Evolutionary conservation across 2,888 invertebrate genomes (phyloP), one percentile per base, ranked within the genome.

Genomic region (Barypeithes pellucidus): DNA sequence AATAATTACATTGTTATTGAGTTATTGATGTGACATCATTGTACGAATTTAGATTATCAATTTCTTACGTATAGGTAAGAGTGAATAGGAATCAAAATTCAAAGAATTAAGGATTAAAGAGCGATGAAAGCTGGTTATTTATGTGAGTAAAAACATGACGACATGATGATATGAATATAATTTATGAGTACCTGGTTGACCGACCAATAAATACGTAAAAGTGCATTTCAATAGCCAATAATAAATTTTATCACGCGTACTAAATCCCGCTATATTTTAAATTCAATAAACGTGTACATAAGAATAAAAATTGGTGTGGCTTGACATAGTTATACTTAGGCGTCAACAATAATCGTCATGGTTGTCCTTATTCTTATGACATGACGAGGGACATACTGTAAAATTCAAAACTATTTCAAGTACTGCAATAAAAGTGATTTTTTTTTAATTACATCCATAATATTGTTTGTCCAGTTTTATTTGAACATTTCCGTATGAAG

Each of bases 201-300:
- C 14, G 39, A 41, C n/a, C n/a, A n/a, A n/a, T n/a, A n/a, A n/a
- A n/a, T 59, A 39, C 3, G 3, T 36, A 41, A 39, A 60, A 60
- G n/a, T 60, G 39, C 59, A 36, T 41, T 39, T 20, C 0, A 65
- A 66, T 41, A 54, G 57, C 11, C 39, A 59, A 59, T 33, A 24
- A 67, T 33, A 43, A 41, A 67, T 67, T 57, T 67, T 67, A 67
- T 67, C 67, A 67, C 67, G 67, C n/a, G 18, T 7, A 12, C 45
- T 14, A 59, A 22, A 45, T 59, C 59, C 67, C 67, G 67, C 67
- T 67, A 67, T 43, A 67, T 59, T 66, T 66, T 66, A 66, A 39
- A 66, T 66, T 66, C 66, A 36, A 22, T 54, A 14, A 24, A 43
- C 14, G 29, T 59, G 7, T 57, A 29, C 12, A 57, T 20, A 59